Percentiles rank a stretch among this genome's conserved stretches.
These are phyloP conservation scores for Darevskia mixta DNA, from an alignment of 2,797 vertebrate species.

Conservation along the genomic window DNA sequence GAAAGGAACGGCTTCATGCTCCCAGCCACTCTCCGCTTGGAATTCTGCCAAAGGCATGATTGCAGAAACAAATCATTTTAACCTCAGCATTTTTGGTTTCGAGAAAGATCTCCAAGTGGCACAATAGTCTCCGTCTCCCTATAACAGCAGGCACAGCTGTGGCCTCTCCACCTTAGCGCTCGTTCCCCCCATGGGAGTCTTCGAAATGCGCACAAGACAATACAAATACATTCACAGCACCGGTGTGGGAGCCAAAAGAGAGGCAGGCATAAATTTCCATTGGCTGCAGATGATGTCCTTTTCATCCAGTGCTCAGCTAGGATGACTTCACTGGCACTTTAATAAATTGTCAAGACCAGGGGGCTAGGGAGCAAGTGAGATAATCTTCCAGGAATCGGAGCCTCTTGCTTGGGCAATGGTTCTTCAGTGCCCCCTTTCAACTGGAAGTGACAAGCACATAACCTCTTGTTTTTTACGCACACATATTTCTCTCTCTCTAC, in stretches of 20 bases:
- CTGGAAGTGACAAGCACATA: background rate
- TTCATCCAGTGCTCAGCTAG: background rate
- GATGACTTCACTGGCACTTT: slow-evolving; percentile 24
- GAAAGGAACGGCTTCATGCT: slow-evolving; percentile 15
- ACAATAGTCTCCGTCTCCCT: slow-evolving; percentile 6
- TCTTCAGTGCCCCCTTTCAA: background rate
- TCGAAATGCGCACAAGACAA: background rate
- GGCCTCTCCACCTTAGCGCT: slow-evolving; percentile 26
- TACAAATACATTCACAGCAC: background rate
- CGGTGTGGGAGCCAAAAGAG: background rate
- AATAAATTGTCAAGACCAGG: background rate
- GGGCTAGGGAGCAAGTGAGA: background rate
- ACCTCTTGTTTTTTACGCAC: background rate
- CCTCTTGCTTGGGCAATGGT: background rate
- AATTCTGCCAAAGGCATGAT: slow-evolving; percentile 36
- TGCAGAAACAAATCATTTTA: slow-evolving; percentile 40
- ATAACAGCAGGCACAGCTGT: background rate
- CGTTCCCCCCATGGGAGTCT: slow-evolving; percentile 35
- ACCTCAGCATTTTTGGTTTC: slow-evolving; percentile 19
- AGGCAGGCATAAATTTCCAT: background rate
- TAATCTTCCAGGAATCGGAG: background rate
- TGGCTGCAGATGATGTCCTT: slow-evolving; percentile 9
- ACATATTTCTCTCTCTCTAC: background rate
- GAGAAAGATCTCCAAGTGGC: slow-evolving; percentile 36
- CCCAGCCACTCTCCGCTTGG: background rate